phyloP scores from a whole-genome alignment of 2,113 vertebrate species.

The Saiga tatarica region DNA sequence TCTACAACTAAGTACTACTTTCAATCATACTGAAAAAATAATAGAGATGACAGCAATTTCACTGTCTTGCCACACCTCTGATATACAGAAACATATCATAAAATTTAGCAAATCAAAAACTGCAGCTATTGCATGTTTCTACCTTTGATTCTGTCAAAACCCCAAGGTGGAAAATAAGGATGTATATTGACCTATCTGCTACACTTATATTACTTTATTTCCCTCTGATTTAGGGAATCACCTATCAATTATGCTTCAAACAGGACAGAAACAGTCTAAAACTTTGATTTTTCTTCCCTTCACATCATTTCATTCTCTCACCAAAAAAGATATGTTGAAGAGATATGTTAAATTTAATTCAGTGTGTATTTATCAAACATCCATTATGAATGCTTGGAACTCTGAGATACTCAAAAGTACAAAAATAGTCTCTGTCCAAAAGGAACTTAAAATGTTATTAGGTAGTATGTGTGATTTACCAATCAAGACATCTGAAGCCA shows the following conservation, averaged over 20 bases:
- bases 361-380: not conserved
- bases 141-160: not conserved
- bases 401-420: not conserved
- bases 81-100: not conserved
- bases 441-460: not conserved
- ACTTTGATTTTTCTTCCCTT: not conserved
- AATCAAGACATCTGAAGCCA: not conserved
- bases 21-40: not conserved
- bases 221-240: not conserved
- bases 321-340: not conserved
- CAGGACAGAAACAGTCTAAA: not conserved
- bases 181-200: not conserved
- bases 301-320: not conserved
- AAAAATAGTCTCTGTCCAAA: not conserved
- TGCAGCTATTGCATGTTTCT: not conserved
- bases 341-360: not conserved
- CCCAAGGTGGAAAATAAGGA: not conserved
- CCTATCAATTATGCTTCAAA: not conserved
- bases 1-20: not conserved
- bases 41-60: not conserved
- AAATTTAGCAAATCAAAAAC: not conserved
- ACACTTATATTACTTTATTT: not conserved
- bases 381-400: not conserved
- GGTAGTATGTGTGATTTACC: constrained; percentile 7
- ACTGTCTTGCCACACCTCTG: not conserved